These are phyloP conservation scores for Ferrisia virgata DNA, from an alignment of 2,888 invertebrate species.

Conservation along the genomic window DNA sequence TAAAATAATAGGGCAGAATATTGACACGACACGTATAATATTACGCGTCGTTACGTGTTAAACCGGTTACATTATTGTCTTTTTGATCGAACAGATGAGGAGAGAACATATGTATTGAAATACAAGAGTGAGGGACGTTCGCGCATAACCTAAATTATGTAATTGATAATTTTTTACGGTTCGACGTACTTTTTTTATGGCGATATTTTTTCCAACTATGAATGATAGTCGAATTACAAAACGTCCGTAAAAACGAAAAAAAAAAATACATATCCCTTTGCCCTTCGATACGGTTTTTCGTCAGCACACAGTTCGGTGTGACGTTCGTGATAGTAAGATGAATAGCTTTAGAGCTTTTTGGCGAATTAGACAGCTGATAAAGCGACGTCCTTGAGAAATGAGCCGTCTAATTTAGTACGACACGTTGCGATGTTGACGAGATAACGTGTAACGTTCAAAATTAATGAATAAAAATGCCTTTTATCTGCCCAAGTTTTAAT, in stretches of 20 bases:
- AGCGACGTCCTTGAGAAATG: background rate
- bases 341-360: background rate
- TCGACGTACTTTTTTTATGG: background rate
- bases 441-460: background rate
- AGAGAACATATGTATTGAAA: background rate
- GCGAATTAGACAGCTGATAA: background rate
- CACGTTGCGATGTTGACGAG: background rate
- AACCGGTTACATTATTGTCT: conserved; percentile 8
- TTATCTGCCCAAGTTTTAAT: background rate
- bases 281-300: too few species aligned
- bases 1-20: background rate
- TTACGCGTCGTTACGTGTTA: conserved; percentile 12
- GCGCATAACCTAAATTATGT: conserved; percentile 3
- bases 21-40: background rate
- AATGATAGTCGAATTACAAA: background rate
- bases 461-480: background rate
- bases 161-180: background rate
- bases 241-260: background rate
- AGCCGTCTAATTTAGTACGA: background rate
- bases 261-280: too few species aligned
- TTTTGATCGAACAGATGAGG: background rate
- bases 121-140: background rate
- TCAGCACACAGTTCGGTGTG: background rate
- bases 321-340: background rate
- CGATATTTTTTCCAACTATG: background rate